These are phyloP conservation scores for Ligdia adustata DNA, from an alignment of 2,888 invertebrate genomes.

Conservation along the genomic window DNA sequence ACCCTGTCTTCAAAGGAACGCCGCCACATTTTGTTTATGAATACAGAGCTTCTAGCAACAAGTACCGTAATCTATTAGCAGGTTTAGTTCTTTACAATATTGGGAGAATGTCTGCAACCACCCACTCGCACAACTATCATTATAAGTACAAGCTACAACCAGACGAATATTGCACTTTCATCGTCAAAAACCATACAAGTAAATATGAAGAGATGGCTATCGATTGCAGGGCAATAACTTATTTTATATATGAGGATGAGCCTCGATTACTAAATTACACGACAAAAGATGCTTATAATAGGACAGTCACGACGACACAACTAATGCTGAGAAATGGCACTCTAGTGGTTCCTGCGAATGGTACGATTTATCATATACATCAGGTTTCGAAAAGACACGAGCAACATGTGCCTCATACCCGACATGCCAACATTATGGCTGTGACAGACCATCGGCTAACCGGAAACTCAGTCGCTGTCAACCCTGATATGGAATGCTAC, in stretches of 20 bases:
- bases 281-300: slow-evolving; percentile 7
- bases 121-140: slow-evolving; percentile 11
- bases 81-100: slow-evolving; percentile 38
- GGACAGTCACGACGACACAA: slow-evolving; percentile 6
- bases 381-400: too few species aligned
- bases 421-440: too few species aligned
- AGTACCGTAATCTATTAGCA: slow-evolving; percentile 33
- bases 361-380: too few species aligned
- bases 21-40: slow-evolving; percentile 35
- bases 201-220: slow-evolving; percentile 31
- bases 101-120: slow-evolving; percentile 22
- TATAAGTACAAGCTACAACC: slow-evolving; percentile 22
- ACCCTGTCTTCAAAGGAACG: slow-evolving; percentile 28
- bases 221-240: slow-evolving; percentile 33
- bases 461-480: slow-evolving; percentile 26
- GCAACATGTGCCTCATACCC: too few species aligned
- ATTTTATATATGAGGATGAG: slow-evolving; percentile 27
- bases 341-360: slow-evolving; percentile 1
- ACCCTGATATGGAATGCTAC: slow-evolving; percentile 30
- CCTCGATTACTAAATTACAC: not conserved
- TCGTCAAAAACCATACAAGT: slow-evolving; percentile 26
- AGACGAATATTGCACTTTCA: slow-evolving; percentile 35
- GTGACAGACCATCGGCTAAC: slow-evolving; percentile 20
- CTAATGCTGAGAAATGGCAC: slow-evolving; percentile 14
- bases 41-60: slow-evolving; percentile 34